A percentile compares a stretch with the other conserved stretches of the same genome.
phyloP scores from a whole-genome alignment of 2,888 invertebrate genomes.

The Spialia ferax region DNA sequence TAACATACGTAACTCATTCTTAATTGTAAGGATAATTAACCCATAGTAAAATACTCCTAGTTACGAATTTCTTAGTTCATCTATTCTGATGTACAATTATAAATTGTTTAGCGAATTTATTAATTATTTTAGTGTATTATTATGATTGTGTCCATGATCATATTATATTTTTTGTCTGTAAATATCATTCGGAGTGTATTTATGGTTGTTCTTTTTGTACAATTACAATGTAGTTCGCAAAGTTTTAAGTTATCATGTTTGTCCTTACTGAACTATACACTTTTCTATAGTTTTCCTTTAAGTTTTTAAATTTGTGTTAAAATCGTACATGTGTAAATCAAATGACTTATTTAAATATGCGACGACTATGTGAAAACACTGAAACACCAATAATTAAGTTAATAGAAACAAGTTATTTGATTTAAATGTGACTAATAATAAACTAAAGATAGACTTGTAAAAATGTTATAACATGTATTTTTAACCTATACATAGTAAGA shows the following conservation, averaged over 20 bases:
- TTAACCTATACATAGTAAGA: slow-evolving; percentile 87
- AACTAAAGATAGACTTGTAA: slow-evolving; percentile 84
- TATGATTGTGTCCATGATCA: slow-evolving; percentile 65
- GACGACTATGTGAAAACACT: slow-evolving; percentile 14
- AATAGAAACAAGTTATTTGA: slow-evolving; percentile 46
- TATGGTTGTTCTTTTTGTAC: slow-evolving; percentile 61
- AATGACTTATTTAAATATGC: slow-evolving; percentile 62
- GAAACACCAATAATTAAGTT: slow-evolving; percentile 40
- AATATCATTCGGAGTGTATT: slow-evolving; percentile 79
- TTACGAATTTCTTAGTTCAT: slow-evolving; percentile 74
- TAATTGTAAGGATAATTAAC: slow-evolving; percentile 78
- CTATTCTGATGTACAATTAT: slow-evolving; percentile 70
- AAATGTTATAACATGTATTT: slow-evolving; percentile 86
- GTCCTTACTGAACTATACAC: slow-evolving; percentile 62
- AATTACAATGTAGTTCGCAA: slow-evolving; percentile 63
- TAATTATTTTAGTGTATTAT: slow-evolving; percentile 67
- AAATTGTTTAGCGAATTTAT: slow-evolving; percentile 80
- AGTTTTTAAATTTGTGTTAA: slow-evolving; percentile 61
- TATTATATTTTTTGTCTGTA: slow-evolving; percentile 67
- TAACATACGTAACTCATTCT: slow-evolving; percentile 84
- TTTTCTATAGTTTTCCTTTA: slow-evolving; percentile 62
- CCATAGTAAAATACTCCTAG: slow-evolving; percentile 79
- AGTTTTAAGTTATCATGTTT: slow-evolving; percentile 55
- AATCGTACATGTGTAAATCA: slow-evolving; percentile 57
- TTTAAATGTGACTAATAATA: slow-evolving; percentile 56